Evolutionary conservation across 2,797 vertebrate genomes (phyloP), one percentile per base, ranked within the genome.

Genomic region (Rhynchotus rufescens): DNA sequence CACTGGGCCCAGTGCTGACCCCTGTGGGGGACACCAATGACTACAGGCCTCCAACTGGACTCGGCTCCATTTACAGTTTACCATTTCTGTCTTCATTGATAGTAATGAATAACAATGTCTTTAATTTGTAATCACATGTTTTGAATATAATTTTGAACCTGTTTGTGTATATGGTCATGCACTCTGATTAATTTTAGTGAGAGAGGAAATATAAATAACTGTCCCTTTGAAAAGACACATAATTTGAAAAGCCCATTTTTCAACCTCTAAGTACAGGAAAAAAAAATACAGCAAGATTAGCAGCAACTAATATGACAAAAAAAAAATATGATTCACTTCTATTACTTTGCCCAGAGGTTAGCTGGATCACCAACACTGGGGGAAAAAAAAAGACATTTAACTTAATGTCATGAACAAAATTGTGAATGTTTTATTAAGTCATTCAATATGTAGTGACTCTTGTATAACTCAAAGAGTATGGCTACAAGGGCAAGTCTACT

Each of bases 391-490:
- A 25, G 1, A 40, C 26, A 42, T 84, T 91, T 21, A 88, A 54
- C n/a, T 84, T 62, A 22, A 28, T 77, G 32, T 74, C 4, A 4
- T 59, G 71, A 69, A 91, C 49, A 61, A 95, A 93, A 88, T 20
- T 22, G 12, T 42, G 51, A 79, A 86, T 59, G 85, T 26, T 77
- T 89, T 82, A 89, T 65, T 68, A 80, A 87, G 61, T 86, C 34
- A 71, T 84, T 76, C 40, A 10, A 60, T 92, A 36, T 74, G 44
- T 76, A 62, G 30, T 67, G 25, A 56, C 40, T 80, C 42, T 80
- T 92, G 57, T 72, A 65, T 86, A 89, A 82, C 52, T 92, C 65
- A 86, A 93, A 92, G 16, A 49, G 62, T 22, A 86, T 89, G 28
- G 68, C n/a, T 77, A 80, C 61, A 74, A 16, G 49, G 44, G 19